A percentile compares a stretch with the other conserved stretches of the same genome.
Evolutionary conservation across 2,797 vertebrate species (phyloP).

Genomic region (Phataginus tetradactyla): DNA sequence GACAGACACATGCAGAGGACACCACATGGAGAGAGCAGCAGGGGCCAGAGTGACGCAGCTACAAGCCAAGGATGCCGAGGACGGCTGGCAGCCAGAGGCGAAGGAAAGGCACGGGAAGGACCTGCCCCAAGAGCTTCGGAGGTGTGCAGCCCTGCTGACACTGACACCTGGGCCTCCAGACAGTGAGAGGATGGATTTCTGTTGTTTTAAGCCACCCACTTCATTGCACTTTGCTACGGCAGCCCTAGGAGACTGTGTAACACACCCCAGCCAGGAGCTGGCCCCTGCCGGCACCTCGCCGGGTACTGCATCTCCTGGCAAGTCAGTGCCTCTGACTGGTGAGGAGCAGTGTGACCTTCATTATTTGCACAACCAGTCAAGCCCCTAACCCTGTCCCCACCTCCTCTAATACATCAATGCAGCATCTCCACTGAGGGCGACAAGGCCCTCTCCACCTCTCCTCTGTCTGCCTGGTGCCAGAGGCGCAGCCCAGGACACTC

Average conservation of each 20-base stretch:
- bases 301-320: background rate
- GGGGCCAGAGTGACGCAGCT: background rate
- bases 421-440: background rate
- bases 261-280: background rate
- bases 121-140: rapidly evolving
- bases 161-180: background rate
- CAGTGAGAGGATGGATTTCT: rapidly evolving
- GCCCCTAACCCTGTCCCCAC: no score
- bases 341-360: no score
- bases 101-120: background rate
- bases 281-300: background rate
- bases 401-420: no score
- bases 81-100: no score
- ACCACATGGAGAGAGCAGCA: rapidly evolving
- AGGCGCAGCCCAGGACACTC: background rate
- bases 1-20: background rate
- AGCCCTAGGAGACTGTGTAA: rapidly evolving
- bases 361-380: rapidly evolving
- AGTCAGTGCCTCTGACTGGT: rapidly evolving
- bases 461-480: background rate
- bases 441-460: background rate
- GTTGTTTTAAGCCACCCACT: background rate
- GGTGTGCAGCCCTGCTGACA: rapidly evolving
- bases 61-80: no score
- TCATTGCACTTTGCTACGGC: rapidly evolving